A percentile compares a stretch with the other conserved stretches of the same genome.
Conservation (phyloP, 2,888 invertebrate species). For the Latheticus oryzae region DNA sequence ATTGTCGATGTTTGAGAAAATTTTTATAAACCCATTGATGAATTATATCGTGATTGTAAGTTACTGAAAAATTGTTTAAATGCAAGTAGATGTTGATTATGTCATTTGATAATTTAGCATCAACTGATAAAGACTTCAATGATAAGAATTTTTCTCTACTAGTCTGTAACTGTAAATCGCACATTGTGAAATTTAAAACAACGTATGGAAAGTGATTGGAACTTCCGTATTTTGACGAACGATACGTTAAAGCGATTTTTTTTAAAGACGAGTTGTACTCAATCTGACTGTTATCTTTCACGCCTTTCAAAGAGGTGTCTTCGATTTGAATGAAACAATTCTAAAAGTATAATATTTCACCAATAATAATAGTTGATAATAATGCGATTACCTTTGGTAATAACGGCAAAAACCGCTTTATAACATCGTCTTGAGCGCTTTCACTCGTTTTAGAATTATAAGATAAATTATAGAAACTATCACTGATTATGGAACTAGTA, state of each 20-base stretch:
- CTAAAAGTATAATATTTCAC: too few relatives aligned
- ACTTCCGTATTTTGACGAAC: slow-evolving; percentile 52
- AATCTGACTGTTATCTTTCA: slow-evolving; percentile 76
- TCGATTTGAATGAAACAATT: slow-evolving; percentile 70
- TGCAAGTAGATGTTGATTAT: slow-evolving; percentile 75
- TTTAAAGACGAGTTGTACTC: slow-evolving; percentile 74
- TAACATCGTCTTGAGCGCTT: slow-evolving; percentile 67
- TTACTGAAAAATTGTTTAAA: slow-evolving; percentile 76
- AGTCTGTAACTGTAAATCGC: slow-evolving; percentile 73
- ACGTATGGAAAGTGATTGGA: slow-evolving; percentile 67
- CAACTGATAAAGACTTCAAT: slow-evolving; percentile 71
- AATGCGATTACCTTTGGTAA: slow-evolving; percentile 89
- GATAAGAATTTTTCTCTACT: slow-evolving; percentile 70
- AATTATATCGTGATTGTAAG: slow-evolving; percentile 75
- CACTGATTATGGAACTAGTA: slow-evolving; percentile 70
- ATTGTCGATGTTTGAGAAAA: slow-evolving; percentile 65
- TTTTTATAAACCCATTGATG: slow-evolving; percentile 70
- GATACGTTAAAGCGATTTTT: slow-evolving; percentile 57
- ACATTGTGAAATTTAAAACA: slow-evolving; percentile 73
- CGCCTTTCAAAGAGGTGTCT: slow-evolving; percentile 76
- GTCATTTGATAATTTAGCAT: slow-evolving; percentile 76
- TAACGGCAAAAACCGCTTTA: slow-evolving; percentile 77
- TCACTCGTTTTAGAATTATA: slow-evolving; percentile 58
- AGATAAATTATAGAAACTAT: slow-evolving; percentile 69
- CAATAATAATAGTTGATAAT: too few relatives aligned